A percentile compares a stretch with the other conserved stretches of the same genome.
Conservation (phyloP, 2,797 vertebrate genomes). For the Chiroxiphia lanceolata region DNA sequence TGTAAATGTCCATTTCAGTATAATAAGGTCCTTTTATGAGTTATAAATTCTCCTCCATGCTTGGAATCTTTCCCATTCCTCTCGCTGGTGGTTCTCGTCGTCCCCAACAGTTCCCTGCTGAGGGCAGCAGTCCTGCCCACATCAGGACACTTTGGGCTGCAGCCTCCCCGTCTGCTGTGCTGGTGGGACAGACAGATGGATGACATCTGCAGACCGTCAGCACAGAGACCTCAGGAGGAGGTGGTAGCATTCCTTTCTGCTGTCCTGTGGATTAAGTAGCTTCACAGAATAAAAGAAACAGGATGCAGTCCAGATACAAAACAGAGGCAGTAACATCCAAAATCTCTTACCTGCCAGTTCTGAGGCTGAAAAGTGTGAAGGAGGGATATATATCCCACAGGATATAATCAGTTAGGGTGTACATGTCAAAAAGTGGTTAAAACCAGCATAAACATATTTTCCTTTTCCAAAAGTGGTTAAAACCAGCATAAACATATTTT, state of each 20-base stretch:
- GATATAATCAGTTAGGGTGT: neutral
- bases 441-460: neutral
- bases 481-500: neutral
- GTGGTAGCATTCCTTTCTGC: neutral
- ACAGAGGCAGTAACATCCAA: neutral
- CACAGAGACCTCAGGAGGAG: accelerated
- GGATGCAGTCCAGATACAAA: neutral
- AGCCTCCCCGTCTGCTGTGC: accelerated
- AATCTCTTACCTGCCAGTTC: neutral
- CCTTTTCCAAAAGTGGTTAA: neutral
- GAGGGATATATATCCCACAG: neutral
- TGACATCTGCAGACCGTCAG: neutral
- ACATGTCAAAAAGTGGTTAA: neutral
- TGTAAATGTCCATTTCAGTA: too few species aligned
- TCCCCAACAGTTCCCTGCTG: neutral
- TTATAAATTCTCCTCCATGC: too few species aligned
- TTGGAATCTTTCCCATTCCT: too few species aligned
- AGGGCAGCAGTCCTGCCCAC: neutral
- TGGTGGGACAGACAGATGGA: neutral
- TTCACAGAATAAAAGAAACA: neutral
- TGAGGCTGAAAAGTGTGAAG: neutral
- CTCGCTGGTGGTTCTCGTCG: too few species aligned
- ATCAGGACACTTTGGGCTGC: neutral
- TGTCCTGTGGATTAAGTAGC: neutral
- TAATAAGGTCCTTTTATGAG: too few species aligned